Base-by-base conservation (phyloP, 2,888 invertebrate genomes). In the Hermaeophaga mercurialis region DNA sequence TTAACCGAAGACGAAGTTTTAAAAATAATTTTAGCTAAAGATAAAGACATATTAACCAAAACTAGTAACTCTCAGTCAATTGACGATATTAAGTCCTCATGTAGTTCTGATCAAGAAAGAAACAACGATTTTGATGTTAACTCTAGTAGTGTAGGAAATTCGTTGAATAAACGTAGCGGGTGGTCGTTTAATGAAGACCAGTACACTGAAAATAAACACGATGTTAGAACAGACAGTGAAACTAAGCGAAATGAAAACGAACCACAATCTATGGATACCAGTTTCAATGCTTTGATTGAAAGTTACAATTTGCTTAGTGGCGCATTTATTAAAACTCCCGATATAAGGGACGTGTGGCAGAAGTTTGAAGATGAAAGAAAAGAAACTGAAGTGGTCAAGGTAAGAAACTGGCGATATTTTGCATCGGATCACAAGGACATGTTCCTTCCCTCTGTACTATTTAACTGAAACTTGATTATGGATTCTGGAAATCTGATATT, bases 1-100 rank as follows among this genome's bases (percentile, higher is more conserved):
- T 73, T 88, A 3, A 84, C 84, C 71, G 88, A 89, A 74, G 88
- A 89, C 71, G 89, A 89, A 73, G 88, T 87, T 15, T 76, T 90
- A 28, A 84, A 85, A 73, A 86, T 86, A 33, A 88, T 90, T 65
- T 76, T 90, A 36, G 82, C 81, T 15, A 82, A 80, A 73, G 72
- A 76, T 74, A 66, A 64, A 47, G 62, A 67, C 15, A 60, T 43
- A 15, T 47, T 47, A 8, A 22, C 22, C 22, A n/a, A n/a, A n/a
- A 39, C 55, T 11, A 58, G 56, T 33, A 48, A 62, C 38, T 58
- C 53, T 33, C 58, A 62, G 11, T 58, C 60, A n/a, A 24, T 43
- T 15, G 55, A 62, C 11, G 57, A 58, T 36, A 50, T 54, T 28
- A 63, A 65, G 34, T 64, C 66, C 6, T 55, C 61, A 3, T 48